Evolutionary conservation across 2,888 invertebrate genomes (phyloP), one percentile per base, ranked within the genome.

Genomic region (Mesoligia furuncula): DNA sequence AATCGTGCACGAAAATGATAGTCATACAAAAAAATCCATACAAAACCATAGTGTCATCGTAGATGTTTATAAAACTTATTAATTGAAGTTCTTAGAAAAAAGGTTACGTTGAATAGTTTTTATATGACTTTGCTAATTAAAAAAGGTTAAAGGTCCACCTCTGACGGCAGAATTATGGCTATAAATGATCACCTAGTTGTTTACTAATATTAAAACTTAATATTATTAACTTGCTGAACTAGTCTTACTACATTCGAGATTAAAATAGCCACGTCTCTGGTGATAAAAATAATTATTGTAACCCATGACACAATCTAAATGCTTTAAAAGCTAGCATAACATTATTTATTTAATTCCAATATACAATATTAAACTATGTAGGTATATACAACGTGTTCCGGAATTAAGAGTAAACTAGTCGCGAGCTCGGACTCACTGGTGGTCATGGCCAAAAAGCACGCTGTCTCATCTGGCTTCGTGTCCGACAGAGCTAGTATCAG

Each of bases 71-170:
- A 31, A 39, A 13, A 57, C 13, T 54, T 59, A 66, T 66, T 80
- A 73, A 73, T 81, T 36, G 13, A 64, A 66, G 4, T 75, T 62
- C 45, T 48, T 36, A 71, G 66, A 73, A 82, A 82, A 84, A 72
- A 74, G 48, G 62, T n/a, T 68, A 36, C 24, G 39, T 15, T 24
- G 45, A 61, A 64, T 42, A 71, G 57, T 73, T 73, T 67, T 73
- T 54, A 67, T 73, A 84, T 27, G 2, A 42, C 8, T 67, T 62
- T 39, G n/a, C 57, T 65, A 73, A 75, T 59, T 24, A 75, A 20
- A 64, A 54, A 81, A 71, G 81, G 66, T 81, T 64, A 81, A 70
- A 83, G 17, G 76, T 83, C 57, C 5, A 17, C 36, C 73, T 24
- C 57, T 81, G 73, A 42, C 76, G 62, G 31, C 31, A 31, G 13